These are phyloP conservation scores for Premnoplex brunnescens DNA, from an alignment of 2,797 vertebrate genomes.

Conservation along the genomic window DNA sequence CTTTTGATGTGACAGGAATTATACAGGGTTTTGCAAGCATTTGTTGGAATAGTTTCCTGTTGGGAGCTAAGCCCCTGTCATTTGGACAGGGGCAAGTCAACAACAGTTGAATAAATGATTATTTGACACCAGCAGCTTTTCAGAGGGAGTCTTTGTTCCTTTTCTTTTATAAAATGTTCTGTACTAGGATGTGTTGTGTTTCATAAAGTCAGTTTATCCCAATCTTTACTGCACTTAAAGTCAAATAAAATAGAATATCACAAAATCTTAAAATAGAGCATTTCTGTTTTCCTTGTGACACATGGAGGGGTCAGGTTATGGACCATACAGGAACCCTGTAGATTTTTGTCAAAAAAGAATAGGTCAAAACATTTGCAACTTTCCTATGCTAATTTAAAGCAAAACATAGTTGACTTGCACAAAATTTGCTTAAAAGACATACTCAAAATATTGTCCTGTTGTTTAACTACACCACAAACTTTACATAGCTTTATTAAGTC, in stretches of 20 bases:
- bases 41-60: conserved; percentile 10
- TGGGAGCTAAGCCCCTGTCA: not conserved
- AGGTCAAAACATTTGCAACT: not conserved
- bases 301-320: not conserved
- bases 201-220: conserved; percentile 6
- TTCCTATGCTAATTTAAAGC: not conserved
- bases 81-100: not conserved
- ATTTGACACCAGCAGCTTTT: conserved; percentile 53
- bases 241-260: not conserved
- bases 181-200: not conserved
- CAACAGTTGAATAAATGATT: conserved; percentile 26
- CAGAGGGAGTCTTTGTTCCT: conserved; percentile 24
- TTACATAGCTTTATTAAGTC: not conserved
- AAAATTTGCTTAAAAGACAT: not conserved
- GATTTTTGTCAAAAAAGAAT: not conserved
- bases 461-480: not conserved
- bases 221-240: not conserved
- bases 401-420: not conserved
- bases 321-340: not conserved
- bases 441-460: not conserved
- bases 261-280: not conserved
- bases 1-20: not conserved
- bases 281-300: not conserved
- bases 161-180: conserved; percentile 29
- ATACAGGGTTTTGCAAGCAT: not conserved